Conservation (phyloP, 2,113 vertebrate species). For the Ophiodon elongatus region DNA sequence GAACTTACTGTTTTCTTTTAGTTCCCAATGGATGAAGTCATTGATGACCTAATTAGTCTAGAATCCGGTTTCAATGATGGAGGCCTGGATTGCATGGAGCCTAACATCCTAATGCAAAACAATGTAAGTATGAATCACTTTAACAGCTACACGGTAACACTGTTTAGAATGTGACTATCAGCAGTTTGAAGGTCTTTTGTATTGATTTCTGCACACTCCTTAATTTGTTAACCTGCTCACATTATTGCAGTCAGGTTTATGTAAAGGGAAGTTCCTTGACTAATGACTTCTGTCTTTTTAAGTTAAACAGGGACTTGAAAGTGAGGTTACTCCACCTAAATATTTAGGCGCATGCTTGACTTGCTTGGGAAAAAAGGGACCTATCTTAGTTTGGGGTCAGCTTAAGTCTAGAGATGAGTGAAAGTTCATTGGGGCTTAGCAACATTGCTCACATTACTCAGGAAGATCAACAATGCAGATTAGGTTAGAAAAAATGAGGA, state of each 20-base stretch:
- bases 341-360: constrained; percentile 43
- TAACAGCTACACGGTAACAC: constrained; percentile 7
- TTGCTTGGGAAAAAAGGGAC: constrained; percentile 70
- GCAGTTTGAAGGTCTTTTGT: constrained; percentile 22
- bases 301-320: constrained; percentile 38
- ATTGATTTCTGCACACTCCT: constrained; percentile 24
- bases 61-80: constrained; percentile 94
- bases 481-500: constrained; percentile 43
- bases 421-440: constrained; percentile 90
- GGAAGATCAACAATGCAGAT: constrained; percentile 72
- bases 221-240: not conserved
- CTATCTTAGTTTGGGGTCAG: constrained; percentile 86
- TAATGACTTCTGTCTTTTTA: constrained; percentile 26
- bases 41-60: constrained; percentile 93
- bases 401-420: constrained; percentile 90
- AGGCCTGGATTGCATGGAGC: constrained; percentile 90
- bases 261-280: constrained; percentile 22
- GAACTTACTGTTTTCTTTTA: constrained; percentile 80
- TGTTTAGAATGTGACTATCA: not conserved
- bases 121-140: constrained; percentile 88
- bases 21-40: constrained; percentile 94
- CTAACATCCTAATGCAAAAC: constrained; percentile 91
- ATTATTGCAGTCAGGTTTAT: not conserved
- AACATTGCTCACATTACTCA: constrained; percentile 70
- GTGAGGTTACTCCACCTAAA: constrained; percentile 39